phyloP scores from a whole-genome alignment of 1,140 invertebrate genomes.

The Zaprionus ghesquierei region DNA sequence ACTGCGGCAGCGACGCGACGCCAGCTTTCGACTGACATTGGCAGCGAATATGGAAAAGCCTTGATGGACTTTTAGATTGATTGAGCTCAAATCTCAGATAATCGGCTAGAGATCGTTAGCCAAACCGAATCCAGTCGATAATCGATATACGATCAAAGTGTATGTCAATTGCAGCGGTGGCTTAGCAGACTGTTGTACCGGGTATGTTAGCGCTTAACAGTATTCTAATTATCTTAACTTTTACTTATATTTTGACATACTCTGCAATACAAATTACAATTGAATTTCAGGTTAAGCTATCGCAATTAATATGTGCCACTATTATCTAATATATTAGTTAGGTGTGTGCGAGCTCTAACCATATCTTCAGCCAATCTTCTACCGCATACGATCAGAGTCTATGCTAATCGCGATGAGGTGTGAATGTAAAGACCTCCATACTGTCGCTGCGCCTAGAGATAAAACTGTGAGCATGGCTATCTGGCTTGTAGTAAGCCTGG shows the following conservation, averaged over 20 bases:
- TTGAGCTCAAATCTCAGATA: not conserved
- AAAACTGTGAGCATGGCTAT: not conserved
- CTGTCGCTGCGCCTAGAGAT: not conserved
- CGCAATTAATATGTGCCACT: too few species aligned
- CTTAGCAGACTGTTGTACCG: too few species aligned
- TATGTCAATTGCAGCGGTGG: too few species aligned
- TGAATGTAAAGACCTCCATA: not conserved
- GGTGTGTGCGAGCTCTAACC: too few species aligned
- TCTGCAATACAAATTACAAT: not conserved
- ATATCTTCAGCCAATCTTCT: too few species aligned
- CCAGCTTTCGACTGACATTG: slow-evolving; percentile 13
- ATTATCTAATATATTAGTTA: too few species aligned
- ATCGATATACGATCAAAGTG: not conserved
- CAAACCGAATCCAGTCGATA: not conserved
- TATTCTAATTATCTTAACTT: too few species aligned
- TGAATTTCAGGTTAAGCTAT: not conserved
- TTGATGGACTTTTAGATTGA: slow-evolving; percentile 9
- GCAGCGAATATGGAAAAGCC: slow-evolving; percentile 2
- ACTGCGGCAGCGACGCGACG: slow-evolving; percentile 17
- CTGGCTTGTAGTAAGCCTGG: slow-evolving; percentile 3
- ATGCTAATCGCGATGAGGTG: not conserved
- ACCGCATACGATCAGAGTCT: not conserved
- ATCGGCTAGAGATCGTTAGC: too few species aligned
- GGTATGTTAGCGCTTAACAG: too few species aligned
- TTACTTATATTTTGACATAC: too few species aligned